phyloP scores from a whole-genome alignment of 2,113 vertebrate genomes.

The Taurulus bubalis region DNA sequence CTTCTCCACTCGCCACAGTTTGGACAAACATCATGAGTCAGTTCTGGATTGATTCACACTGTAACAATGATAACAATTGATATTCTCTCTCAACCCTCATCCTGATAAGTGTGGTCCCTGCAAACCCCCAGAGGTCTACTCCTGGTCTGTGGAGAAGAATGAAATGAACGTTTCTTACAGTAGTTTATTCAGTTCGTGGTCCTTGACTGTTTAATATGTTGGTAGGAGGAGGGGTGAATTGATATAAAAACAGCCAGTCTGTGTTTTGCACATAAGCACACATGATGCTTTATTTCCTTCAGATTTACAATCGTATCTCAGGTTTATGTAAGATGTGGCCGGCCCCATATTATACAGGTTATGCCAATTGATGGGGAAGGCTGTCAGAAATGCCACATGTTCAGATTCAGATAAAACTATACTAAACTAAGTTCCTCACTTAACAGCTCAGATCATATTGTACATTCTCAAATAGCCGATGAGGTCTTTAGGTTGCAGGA shows the following conservation, averaged over 20 bases:
- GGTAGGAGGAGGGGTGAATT: not conserved
- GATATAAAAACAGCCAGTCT: not conserved
- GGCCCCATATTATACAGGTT: not conserved
- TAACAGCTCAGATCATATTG: slow-evolving; percentile 1
- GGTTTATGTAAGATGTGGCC: not conserved
- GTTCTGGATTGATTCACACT: not conserved
- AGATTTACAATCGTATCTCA: not conserved
- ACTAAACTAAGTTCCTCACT: not conserved
- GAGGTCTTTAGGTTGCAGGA: not conserved
- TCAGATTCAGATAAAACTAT: not conserved
- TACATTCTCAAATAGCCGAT: not conserved
- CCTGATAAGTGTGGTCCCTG: not conserved
- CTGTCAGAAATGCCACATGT: not conserved
- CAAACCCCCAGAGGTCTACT: not conserved
- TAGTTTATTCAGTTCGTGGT: too few species aligned
- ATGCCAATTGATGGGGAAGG: not conserved
- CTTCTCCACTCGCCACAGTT: not conserved
- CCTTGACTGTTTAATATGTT: not conserved
- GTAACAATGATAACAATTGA: not conserved
- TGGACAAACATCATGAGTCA: slow-evolving; percentile 9
- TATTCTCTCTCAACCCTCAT: not conserved
- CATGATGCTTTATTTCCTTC: not conserved
- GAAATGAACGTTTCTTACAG: not conserved
- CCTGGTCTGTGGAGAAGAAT: not conserved
- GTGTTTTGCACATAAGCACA: not conserved